A percentile compares a stretch with the other conserved stretches of the same genome.
phyloP scores from a whole-genome alignment of 1,140 invertebrate species.

The Papilio dardanus region DNA sequence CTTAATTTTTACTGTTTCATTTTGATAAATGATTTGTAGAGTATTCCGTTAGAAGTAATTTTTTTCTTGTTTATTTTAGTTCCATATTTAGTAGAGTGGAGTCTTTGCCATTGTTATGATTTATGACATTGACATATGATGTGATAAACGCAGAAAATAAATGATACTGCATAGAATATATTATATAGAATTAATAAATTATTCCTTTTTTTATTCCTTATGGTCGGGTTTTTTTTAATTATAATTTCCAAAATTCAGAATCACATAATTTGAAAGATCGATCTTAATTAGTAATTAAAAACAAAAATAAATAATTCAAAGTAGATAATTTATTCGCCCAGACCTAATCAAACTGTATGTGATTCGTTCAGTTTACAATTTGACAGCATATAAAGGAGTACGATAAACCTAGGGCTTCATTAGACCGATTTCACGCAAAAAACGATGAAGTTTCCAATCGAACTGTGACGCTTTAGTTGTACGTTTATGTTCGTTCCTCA shows the following conservation, averaged over 20 bases:
- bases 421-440: no score
- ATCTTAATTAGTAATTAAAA: no score
- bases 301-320: no score
- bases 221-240: neutral
- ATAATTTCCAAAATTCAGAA: neutral
- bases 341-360: no score
- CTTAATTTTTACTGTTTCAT: constrained; percentile 2
- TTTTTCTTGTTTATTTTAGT: neutral
- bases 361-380: no score
- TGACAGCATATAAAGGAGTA: no score
- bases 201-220: neutral
- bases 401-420: no score
- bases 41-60: neutral
- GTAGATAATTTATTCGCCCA: no score
- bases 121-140: neutral
- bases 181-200: neutral
- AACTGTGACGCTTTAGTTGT: neutral
- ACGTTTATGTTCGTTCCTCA: constrained; percentile 41
- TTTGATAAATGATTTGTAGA: neutral
- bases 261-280: no score
- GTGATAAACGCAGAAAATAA: neutral
- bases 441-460: no score
- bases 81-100: neutral
- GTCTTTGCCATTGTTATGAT: neutral
- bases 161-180: neutral